Percentiles rank a stretch among this genome's conserved stretches.
Evolutionary conservation across 2,113 vertebrate genomes (phyloP).

Genomic region (Gymnogyps californianus): DNA sequence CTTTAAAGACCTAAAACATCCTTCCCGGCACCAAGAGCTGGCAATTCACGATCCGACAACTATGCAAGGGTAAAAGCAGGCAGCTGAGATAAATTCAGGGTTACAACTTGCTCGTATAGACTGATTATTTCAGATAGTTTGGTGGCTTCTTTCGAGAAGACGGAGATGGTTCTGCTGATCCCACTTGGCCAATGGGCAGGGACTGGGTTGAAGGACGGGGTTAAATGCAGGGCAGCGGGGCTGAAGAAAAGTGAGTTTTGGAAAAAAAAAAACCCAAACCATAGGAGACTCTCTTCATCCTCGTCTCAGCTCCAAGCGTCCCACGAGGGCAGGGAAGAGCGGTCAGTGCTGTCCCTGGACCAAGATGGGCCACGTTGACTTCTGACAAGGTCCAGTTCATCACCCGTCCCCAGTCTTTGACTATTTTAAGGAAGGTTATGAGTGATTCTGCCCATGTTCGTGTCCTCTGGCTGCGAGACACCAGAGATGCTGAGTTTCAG

Average conservation of each 20-base stretch:
- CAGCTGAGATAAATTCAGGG: not conserved
- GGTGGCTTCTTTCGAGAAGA: not conserved
- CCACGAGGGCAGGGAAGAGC: not conserved
- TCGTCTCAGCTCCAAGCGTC: not conserved
- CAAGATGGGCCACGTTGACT: rapidly evolving
- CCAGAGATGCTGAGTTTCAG: not conserved
- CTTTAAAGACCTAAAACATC: not conserved
- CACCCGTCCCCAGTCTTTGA: not conserved
- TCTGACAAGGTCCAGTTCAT: not conserved
- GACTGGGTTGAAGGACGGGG: not conserved
- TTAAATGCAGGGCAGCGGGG: not conserved
- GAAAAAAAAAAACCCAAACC: not conserved
- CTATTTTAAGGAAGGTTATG: not conserved
- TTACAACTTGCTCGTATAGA: not conserved
- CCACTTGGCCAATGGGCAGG: rapidly evolving
- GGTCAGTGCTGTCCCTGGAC: not conserved
- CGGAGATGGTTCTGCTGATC: not conserved
- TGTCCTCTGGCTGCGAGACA: not conserved
- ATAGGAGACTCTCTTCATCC: not conserved
- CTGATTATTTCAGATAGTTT: not conserved
- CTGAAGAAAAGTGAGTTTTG: not conserved
- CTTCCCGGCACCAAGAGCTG: not conserved
- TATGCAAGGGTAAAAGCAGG: not conserved
- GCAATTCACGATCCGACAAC: rapidly evolving
- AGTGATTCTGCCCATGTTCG: rapidly evolving